phyloP scores from a whole-genome alignment of 2,797 vertebrate genomes.

The Macropus fuliginosus region DNA sequence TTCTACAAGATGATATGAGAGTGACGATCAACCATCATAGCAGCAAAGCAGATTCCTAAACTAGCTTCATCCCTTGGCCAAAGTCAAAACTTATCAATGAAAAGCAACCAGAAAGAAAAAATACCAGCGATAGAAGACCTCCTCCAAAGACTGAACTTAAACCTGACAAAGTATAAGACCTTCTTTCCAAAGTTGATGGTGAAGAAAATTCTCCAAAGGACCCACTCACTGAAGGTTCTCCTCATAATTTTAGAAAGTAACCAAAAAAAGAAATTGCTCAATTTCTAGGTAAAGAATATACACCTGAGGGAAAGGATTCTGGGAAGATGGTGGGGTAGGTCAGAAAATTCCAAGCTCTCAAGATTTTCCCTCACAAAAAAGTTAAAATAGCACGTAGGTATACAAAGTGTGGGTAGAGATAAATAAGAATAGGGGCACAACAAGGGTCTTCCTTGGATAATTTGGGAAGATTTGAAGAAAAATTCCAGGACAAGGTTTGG shows the following conservation, averaged over 20 bases:
- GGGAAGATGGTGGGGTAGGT: too few relatives aligned
- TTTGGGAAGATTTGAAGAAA: too few relatives aligned
- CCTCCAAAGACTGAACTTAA: conserved; percentile 69
- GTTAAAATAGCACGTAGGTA: too few relatives aligned
- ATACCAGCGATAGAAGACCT: conserved; percentile 62
- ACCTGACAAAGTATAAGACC: conserved; percentile 65
- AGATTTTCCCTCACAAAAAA: too few relatives aligned
- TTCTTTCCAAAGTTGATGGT: conserved; percentile 60
- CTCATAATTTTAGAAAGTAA: background rate
- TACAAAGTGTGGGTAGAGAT: too few relatives aligned
- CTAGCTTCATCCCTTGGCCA: background rate
- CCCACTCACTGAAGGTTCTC: background rate
- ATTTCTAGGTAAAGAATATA: conserved; percentile 59
- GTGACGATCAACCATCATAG: conserved; percentile 23
- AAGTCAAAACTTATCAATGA: conserved; percentile 54
- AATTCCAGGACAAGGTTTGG: too few relatives aligned
- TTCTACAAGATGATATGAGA: conserved; percentile 34
- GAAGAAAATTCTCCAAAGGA: conserved; percentile 66
- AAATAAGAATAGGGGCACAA: too few relatives aligned
- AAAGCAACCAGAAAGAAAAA: conserved; percentile 78
- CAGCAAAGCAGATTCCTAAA: conserved; percentile 48
- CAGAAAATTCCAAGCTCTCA: too few relatives aligned
- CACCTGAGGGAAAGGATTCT: background rate
- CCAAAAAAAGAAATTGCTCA: conserved; percentile 48
- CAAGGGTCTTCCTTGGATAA: too few relatives aligned